These are phyloP conservation scores for Oxyruncus cristatus DNA, from an alignment of 2,113 vertebrate species.

Conservation along the genomic window DNA sequence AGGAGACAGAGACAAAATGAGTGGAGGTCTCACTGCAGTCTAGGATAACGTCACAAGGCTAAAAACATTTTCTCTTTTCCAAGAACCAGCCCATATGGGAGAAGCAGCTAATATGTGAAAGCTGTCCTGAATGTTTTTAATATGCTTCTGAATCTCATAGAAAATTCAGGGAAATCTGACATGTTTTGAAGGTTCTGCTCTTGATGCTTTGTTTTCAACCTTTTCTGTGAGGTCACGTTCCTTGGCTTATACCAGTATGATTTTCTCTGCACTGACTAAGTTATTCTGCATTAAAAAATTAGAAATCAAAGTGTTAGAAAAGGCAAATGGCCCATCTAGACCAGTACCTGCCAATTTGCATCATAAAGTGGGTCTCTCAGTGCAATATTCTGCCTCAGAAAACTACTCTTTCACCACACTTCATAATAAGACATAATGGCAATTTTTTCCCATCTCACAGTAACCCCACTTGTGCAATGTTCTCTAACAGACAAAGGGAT, in stretches of 20 bases:
- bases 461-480: background rate
- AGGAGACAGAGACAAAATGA: background rate
- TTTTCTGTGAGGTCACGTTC: background rate
- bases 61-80: background rate
- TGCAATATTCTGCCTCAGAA: background rate
- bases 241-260: background rate
- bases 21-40: background rate
- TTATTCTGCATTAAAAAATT: background rate
- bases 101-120: background rate
- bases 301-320: background rate
- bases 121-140: background rate
- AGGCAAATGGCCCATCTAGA: background rate
- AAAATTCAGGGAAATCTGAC: background rate
- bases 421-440: background rate
- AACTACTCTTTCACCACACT: background rate
- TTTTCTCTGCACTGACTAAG: background rate
- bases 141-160: background rate
- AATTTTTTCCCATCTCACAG: background rate
- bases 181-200: background rate
- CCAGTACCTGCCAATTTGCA: background rate
- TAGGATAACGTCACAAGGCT: background rate
- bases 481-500: background rate
- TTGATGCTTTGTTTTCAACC: background rate
- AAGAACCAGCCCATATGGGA: background rate
- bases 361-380: background rate